Base-by-base conservation (phyloP, 1,140 invertebrate genomes). In the Sycophaga agraensis region DNA sequence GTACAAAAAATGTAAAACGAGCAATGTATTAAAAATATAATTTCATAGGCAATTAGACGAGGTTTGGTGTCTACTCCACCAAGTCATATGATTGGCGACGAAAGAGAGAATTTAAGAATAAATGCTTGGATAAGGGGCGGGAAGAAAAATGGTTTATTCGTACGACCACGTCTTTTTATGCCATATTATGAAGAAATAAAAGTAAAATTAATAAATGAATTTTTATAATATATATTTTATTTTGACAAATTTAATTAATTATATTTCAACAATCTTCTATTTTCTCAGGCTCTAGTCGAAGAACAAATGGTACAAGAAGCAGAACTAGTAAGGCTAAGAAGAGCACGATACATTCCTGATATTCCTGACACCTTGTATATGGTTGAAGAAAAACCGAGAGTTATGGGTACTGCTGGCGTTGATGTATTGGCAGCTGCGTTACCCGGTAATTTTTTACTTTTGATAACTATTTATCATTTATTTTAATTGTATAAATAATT, bases 321-420 rank as follows among this genome's bases (percentile, higher is more conserved):
- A 34, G 91, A 93, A 71, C 72, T 91, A 48, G 83, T 92, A 59
- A 84, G 90, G 19, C 83, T 91, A 70, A 84, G 90, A 66, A 82
- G 89, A 59, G 84, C 85, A n/a, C 80, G 87, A 17, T 85, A 88
- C 62, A 84, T 85, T 68, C 85, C 86, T 21, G 88, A 91, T 73
- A 96, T 96, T 71, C 94, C 94, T 0, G 95, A 97, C 78, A 94
- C 94, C 2, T 81, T 97, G 24, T 97, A 97, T 74, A 97, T 97
- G 95, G 91, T 96, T 22, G 87, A 89, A 24, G 85, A 88, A 56
- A 85, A 86, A 64, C 80, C 82, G 16, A 68, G 77, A 65, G 71
- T 85, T 39, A 83, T 86, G 70, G 87, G 85, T 26, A 82, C 87
- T 11, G 86, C 85, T 56, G 87, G 86, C 55, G 82, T 85, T 46